These are phyloP conservation scores for Drosophila murphyi DNA, from an alignment of 1,140 invertebrate species.

Conservation along the genomic window DNA sequence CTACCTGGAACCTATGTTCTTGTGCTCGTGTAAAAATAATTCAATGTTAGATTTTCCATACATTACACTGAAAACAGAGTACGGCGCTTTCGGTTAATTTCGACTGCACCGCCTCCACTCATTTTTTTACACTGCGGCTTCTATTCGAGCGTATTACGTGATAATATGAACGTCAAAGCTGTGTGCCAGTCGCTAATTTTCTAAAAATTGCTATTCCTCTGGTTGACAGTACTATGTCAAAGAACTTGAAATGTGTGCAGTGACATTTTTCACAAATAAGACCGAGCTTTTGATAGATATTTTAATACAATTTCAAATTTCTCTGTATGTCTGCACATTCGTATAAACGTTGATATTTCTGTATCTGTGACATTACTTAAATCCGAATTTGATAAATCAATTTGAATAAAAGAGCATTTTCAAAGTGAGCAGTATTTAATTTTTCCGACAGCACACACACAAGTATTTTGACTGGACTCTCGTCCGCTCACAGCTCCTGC, in stretches of 20 bases:
- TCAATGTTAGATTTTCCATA: too few species aligned
- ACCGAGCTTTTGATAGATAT: too few species aligned
- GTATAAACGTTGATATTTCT: background rate
- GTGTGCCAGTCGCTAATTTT: background rate
- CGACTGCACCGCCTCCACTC: background rate
- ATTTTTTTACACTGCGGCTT: background rate
- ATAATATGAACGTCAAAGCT: background rate
- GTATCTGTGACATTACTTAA: background rate
- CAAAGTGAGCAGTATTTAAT: background rate
- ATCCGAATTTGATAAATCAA: background rate
- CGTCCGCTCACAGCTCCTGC: background rate
- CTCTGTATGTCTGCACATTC: too few species aligned
- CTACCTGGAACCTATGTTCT: too few species aligned
- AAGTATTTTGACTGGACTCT: slow-evolving; percentile 18
- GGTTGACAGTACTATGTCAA: background rate
- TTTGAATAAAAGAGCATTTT: slow-evolving; percentile 2
- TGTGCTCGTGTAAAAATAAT: too few species aligned
- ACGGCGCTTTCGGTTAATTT: background rate
- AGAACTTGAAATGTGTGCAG: background rate
- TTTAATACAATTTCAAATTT: too few species aligned
- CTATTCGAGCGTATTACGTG: background rate
- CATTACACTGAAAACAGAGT: background rate
- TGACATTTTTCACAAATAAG: too few species aligned
- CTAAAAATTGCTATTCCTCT: background rate
- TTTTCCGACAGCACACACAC: background rate